Percentiles rank a stretch among this genome's conserved stretches.
Conservation (phyloP, 2,888 invertebrate species). For the Synergus japonicus region DNA sequence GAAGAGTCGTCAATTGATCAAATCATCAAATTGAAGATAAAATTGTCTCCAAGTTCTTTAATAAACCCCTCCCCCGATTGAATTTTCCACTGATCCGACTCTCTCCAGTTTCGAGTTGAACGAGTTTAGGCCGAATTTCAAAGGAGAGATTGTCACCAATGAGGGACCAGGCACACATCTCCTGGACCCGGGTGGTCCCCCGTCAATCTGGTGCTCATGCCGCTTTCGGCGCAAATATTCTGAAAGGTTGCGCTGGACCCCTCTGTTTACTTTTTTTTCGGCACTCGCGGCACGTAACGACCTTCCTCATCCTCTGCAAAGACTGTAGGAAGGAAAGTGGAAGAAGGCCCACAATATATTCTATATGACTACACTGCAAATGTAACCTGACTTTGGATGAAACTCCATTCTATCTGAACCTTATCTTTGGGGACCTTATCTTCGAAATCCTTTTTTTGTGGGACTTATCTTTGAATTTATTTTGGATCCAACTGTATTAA, state of each 20-base stretch:
- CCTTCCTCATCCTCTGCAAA: conserved; percentile 53
- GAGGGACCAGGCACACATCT: conserved; percentile 64
- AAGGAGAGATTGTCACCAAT: conserved; percentile 32
- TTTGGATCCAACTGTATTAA: too few relatives aligned
- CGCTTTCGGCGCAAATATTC: conserved; percentile 74
- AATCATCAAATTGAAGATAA: neutral
- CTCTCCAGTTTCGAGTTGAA: neutral
- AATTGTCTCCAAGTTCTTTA: neutral
- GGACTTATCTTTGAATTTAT: too few relatives aligned
- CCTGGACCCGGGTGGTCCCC: conserved; percentile 71
- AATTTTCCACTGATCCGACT: neutral
- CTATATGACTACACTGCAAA: neutral
- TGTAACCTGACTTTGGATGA: neutral
- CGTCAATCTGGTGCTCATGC: conserved; percentile 74
- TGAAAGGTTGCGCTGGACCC: conserved; percentile 66
- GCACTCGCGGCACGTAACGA: conserved; percentile 62
- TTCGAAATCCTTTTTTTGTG: neutral
- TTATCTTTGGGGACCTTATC: neutral
- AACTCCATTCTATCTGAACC: neutral
- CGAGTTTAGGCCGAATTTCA: neutral
- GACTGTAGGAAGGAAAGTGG: conserved; percentile 6
- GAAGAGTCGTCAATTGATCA: neutral
- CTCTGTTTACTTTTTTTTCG: conserved; percentile 61
- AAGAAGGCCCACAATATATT: conserved; percentile 4
- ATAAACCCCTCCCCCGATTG: neutral